Evolutionary conservation across 2,797 vertebrate species (phyloP).

Genomic region (Karalla daura): DNA sequence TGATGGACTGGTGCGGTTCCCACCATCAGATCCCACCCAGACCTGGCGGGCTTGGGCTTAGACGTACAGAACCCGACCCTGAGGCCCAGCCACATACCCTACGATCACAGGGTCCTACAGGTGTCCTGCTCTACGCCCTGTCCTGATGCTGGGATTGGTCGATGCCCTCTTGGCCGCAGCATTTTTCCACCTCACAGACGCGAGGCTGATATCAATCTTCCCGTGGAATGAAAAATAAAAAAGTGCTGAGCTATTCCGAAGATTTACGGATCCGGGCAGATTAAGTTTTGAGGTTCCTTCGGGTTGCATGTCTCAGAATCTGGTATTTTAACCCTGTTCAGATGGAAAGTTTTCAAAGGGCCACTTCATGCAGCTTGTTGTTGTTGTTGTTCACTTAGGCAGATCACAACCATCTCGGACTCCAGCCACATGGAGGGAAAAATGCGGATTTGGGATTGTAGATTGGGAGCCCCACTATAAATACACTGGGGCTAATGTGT

Average conservation of each 20-base stretch:
- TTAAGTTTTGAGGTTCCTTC: background rate
- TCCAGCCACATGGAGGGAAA: background rate
- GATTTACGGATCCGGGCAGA: background rate
- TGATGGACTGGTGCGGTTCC: no score
- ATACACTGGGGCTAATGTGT: background rate
- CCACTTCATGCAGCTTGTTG: background rate
- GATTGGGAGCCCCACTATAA: background rate
- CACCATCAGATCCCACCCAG: no score
- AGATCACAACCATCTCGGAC: background rate
- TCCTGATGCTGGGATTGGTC: background rate
- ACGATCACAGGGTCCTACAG: no score
- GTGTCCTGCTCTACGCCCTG: background rate
- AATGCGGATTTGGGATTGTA: background rate
- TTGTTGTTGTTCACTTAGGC: background rate
- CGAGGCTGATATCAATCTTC: background rate
- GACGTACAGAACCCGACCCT: no score
- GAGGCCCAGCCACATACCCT: no score
- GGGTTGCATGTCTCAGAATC: background rate
- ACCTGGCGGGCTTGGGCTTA: no score
- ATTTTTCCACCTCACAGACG: background rate
- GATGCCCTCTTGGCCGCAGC: background rate
- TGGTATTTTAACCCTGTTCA: conserved; percentile 17
- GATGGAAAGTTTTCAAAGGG: background rate
- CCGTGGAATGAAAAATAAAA: background rate
- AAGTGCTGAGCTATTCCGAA: background rate